Percentiles rank a stretch among this genome's conserved stretches.
Conservation (phyloP, 2,888 invertebrate species). For the Plagodis pulveraria region DNA sequence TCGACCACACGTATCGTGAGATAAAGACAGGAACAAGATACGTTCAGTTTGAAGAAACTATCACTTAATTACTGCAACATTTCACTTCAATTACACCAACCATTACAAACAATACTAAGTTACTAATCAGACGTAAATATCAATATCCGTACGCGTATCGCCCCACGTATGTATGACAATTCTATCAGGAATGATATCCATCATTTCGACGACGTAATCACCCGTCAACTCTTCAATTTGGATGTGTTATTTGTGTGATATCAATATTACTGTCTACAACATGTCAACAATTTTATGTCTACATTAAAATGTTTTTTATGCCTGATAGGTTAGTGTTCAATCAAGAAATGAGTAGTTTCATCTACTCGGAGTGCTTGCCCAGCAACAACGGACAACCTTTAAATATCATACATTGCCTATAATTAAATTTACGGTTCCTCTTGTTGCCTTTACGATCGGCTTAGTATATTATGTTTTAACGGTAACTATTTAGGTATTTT, state of each 20-base stretch:
- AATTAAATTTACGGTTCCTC: conserved; percentile 6
- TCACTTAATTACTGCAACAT: too few species aligned
- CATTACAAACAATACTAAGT: too few species aligned
- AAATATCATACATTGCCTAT: conserved; percentile 5
- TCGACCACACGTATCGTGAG: too few species aligned
- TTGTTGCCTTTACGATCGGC: background rate
- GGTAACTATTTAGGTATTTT: too few species aligned
- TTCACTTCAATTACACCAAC: too few species aligned
- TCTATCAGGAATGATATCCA: conserved; percentile 49
- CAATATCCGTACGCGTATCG: too few species aligned
- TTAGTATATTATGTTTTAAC: background rate
- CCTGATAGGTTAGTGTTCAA: conserved; percentile 41
- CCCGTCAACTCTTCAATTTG: conserved; percentile 26
- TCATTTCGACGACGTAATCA: conserved; percentile 34
- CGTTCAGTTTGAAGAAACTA: too few species aligned
- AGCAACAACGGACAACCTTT: conserved; percentile 3
- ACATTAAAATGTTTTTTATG: too few species aligned
- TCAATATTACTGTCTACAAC: conserved; percentile 27
- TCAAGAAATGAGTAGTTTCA: conserved; percentile 41
- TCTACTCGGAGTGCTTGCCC: conserved; percentile 17
- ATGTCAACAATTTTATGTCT: conserved; percentile 25
- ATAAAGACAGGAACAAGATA: too few species aligned
- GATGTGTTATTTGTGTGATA: conserved; percentile 36
- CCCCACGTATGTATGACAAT: conserved; percentile 37
- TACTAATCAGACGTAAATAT: too few species aligned